Evolutionary conservation across 2,888 invertebrate species (phyloP).

Genomic region (Psococerastis gibbosa): DNA sequence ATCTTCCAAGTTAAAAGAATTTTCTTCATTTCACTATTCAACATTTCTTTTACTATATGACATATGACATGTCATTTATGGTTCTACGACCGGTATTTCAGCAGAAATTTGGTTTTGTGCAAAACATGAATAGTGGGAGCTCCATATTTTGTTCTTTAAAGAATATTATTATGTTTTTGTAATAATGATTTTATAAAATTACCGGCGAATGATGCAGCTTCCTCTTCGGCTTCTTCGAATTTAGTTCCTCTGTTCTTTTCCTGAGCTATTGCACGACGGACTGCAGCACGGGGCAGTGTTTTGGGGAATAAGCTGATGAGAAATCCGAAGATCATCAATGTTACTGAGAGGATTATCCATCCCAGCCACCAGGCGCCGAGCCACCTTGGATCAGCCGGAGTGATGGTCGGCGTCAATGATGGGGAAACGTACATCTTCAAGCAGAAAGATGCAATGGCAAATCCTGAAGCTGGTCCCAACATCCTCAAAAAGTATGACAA

Average conservation of each 20-base stretch:
- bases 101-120: too few species aligned
- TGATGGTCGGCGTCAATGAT: conserved; percentile 40
- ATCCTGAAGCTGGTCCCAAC: conserved; percentile 49
- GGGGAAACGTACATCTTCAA: conserved; percentile 46
- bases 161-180: too few species aligned
- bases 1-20: too few species aligned
- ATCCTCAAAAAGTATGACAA: conserved; percentile 46
- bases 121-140: too few species aligned
- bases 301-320: conserved; percentile 48
- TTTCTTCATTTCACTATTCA: too few species aligned
- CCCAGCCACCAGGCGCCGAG: conserved; percentile 72
- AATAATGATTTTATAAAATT: too few species aligned
- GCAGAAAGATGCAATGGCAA: conserved; percentile 42
- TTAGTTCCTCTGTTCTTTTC: conserved; percentile 22
- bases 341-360: conserved; percentile 41
- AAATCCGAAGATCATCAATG: conserved; percentile 37
- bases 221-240: conserved; percentile 15
- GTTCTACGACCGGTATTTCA: too few species aligned
- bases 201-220: conserved; percentile 19
- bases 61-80: too few species aligned
- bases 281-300: conserved; percentile 42
- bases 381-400: conserved; percentile 51
- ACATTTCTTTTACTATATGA: too few species aligned
- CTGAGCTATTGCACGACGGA: conserved; percentile 29
- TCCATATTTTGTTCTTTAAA: too few species aligned